A percentile compares a stretch with the other conserved stretches of the same genome.
These are phyloP conservation scores for Habrosyne pyritoides DNA, from an alignment of 2,888 invertebrate species.

Conservation along the genomic window DNA sequence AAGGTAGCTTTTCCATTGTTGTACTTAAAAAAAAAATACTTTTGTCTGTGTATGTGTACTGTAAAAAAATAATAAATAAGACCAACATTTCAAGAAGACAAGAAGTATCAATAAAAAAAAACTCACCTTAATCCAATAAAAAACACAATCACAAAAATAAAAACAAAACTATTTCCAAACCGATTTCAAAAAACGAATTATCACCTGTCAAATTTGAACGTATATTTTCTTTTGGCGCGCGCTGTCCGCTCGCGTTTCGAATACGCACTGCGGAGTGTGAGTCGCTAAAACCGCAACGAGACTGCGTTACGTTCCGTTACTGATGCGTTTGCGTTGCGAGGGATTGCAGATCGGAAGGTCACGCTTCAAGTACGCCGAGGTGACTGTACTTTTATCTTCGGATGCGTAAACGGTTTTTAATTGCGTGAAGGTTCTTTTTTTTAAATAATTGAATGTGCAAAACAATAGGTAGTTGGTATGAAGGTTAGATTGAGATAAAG, in stretches of 20 bases:
- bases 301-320: not conserved
- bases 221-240: not conserved
- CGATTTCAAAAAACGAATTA: not conserved
- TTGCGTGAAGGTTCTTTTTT: not conserved
- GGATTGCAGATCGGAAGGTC: not conserved
- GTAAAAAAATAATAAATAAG: not conserved
- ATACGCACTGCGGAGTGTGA: not conserved
- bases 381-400: not conserved
- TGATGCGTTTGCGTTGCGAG: not conserved
- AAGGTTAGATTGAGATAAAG: not conserved
- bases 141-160: not conserved
- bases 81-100: too few relatives aligned
- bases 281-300: not conserved
- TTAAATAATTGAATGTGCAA: not conserved
- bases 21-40: not conserved
- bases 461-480: not conserved
- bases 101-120: too few relatives aligned
- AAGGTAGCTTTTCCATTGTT: too few relatives aligned
- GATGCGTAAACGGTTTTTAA: slow-evolving; percentile 3
- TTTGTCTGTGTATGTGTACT: too few relatives aligned
- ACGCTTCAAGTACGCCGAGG: not conserved
- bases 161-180: not conserved
- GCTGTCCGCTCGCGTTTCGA: not conserved
- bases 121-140: not conserved
- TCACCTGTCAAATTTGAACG: not conserved